phyloP scores from a whole-genome alignment of 2,113 vertebrate species.

The Anoura caudifer region DNA sequence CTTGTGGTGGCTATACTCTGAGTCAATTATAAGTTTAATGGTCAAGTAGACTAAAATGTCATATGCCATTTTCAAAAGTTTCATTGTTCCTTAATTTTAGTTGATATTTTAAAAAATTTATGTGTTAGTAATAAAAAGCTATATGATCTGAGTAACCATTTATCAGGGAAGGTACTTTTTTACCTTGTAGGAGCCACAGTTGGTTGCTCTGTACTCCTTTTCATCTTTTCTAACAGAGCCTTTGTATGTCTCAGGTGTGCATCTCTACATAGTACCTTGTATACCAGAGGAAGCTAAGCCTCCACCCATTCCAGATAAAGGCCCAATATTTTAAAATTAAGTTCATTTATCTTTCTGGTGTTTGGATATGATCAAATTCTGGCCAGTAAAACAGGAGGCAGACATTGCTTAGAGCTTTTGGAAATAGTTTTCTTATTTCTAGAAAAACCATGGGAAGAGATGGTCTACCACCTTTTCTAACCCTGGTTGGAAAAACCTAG shows the following conservation, averaged over 20 bases:
- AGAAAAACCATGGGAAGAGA: neutral
- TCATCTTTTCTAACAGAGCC: neutral
- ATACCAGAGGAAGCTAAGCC: neutral
- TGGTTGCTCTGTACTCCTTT: neutral
- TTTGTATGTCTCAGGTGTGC: neutral
- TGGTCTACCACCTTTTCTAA: rapidly evolving
- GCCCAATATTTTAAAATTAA: neutral
- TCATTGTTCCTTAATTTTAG: neutral
- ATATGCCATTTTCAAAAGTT: neutral
- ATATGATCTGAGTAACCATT: neutral
- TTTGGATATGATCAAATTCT: neutral
- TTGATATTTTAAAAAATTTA: neutral
- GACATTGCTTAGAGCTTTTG: neutral
- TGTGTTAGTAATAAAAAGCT: neutral
- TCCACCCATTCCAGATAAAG: neutral
- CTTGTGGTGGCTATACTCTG: slow-evolving; percentile 36
- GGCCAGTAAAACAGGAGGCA: neutral
- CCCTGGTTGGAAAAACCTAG: neutral
- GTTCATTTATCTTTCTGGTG: neutral
- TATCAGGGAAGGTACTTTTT: neutral
- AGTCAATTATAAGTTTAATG: slow-evolving; percentile 53
- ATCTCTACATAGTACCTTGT: neutral
- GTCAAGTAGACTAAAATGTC: slow-evolving; percentile 25
- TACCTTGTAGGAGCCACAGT: neutral
- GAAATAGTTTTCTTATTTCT: neutral